Conservation (phyloP, 2,113 vertebrate genomes). For the Indri indri region DNA sequence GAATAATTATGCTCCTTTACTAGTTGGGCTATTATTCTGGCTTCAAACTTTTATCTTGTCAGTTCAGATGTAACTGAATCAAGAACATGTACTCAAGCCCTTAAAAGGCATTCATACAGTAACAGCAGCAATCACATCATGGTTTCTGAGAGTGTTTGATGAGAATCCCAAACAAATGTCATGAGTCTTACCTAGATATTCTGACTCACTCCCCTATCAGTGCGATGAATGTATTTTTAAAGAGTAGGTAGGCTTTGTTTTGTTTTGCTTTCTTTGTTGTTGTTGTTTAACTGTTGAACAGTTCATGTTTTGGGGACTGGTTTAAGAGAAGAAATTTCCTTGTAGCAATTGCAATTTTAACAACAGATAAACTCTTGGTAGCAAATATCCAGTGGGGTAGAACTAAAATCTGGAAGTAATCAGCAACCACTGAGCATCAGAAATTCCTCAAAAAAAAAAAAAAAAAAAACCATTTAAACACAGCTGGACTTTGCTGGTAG, state of each 20-base stretch:
- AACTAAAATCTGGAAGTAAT: conserved; percentile 99
- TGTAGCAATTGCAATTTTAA: conserved; percentile 88
- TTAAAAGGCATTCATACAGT: not conserved
- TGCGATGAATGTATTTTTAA: conserved; percentile 26
- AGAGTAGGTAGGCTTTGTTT: conserved; percentile 11
- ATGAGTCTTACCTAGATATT: not conserved
- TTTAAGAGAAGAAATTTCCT: conserved; percentile 81
- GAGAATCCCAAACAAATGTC: conserved; percentile 6
- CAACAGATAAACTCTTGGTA: conserved; percentile 90
- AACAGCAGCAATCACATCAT: not conserved
- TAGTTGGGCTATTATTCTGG: not conserved
- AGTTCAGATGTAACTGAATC: conserved; percentile 13
- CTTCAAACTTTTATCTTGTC: not conserved
- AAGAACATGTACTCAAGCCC: not conserved
- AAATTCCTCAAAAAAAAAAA: conserved; percentile 94
- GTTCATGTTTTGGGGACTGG: conserved; percentile 75
- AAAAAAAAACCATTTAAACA: conserved; percentile 90
- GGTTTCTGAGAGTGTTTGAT: conserved; percentile 24
- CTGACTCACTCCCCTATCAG: not conserved
- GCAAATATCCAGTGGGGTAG: conserved; percentile 93
- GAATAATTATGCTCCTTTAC: not conserved
- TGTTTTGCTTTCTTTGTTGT: not conserved
- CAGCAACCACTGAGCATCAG: conserved; percentile 94
- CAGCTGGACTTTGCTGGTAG: conserved; percentile 95
- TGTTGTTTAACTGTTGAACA: conserved; percentile 50